A percentile compares a stretch with the other conserved stretches of the same genome.
Conservation (phyloP, 2,113 vertebrate species). For the Micronycteris hirsuta region DNA sequence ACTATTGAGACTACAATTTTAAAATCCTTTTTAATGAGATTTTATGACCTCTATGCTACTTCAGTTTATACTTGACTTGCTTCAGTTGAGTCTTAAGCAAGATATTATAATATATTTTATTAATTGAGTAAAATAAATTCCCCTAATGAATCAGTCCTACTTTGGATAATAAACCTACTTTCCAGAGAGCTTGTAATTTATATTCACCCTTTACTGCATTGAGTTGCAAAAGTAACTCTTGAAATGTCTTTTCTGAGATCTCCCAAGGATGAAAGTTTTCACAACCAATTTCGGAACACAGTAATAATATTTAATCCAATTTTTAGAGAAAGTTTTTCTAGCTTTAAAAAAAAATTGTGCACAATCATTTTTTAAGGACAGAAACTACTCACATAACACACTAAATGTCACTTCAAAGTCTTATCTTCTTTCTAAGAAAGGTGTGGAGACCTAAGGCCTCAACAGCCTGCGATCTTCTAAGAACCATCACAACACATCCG, state of each 20-base stretch:
- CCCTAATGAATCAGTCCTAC: conserved; percentile 60
- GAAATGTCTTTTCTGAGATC: conserved; percentile 41
- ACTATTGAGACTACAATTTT: conserved; percentile 45
- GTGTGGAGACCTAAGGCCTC: neutral
- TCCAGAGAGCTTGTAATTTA: conserved; percentile 66
- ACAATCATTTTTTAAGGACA: neutral
- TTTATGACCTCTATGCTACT: conserved; percentile 46
- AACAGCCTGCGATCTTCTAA: neutral
- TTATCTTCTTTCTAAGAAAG: neutral
- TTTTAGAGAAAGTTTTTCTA: neutral
- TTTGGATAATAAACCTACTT: conserved; percentile 67
- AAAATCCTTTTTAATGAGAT: conserved; percentile 54
- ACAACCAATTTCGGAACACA: neutral
- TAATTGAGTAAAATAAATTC: conserved; percentile 73
- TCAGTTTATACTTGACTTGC: conserved; percentile 52
- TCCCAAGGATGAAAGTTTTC: neutral
- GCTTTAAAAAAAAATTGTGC: neutral
- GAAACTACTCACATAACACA: neutral
- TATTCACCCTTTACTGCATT: conserved; percentile 40
- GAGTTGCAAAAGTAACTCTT: neutral
- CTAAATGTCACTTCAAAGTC: neutral
- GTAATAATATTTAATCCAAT: neutral
- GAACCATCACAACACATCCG: neutral
- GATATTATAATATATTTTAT: conserved; percentile 56
- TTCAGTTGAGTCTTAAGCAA: conserved; percentile 41